Evolutionary conservation across 64 coral and sea anemone genomes (phyloP).

Genomic region (Pocillopora damicornis): DNA sequence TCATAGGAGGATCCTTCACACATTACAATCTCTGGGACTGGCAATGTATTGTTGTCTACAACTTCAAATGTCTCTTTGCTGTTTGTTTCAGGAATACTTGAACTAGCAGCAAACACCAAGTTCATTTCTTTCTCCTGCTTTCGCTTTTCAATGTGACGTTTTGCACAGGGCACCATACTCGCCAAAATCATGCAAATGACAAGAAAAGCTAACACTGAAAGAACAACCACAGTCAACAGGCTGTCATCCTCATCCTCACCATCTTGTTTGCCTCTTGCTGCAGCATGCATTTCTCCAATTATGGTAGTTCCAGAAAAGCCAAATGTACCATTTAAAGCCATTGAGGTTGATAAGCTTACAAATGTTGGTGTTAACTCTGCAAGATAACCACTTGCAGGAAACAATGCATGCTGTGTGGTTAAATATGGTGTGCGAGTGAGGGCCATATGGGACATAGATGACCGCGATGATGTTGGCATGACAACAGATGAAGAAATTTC

Average conservation of each 20-base stretch:
- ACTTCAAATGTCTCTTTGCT: constrained; percentile 59
- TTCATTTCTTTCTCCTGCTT: constrained; percentile 42
- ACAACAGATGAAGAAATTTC: constrained; percentile 42
- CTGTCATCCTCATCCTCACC: constrained; percentile 48
- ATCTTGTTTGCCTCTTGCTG: background rate
- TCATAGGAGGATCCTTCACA: constrained; percentile 12
- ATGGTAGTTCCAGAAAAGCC: background rate
- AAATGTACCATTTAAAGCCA: background rate
- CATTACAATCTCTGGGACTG: background rate
- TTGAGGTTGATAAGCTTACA: background rate
- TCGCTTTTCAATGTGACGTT: constrained; percentile 56
- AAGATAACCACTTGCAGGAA: background rate
- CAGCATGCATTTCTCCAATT: constrained; percentile 33
- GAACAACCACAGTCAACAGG: constrained; percentile 71
- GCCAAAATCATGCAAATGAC: constrained; percentile 81
- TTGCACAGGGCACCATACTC: constrained; percentile 59
- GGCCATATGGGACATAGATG: background rate
- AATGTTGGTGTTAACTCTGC: background rate
- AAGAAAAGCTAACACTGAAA: constrained; percentile 73
- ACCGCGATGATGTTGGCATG: constrained; percentile 44
- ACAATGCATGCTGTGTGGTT: constrained; percentile 3
- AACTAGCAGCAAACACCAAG: constrained; percentile 21
- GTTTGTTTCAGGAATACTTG: constrained; percentile 28
- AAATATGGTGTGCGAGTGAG: background rate
- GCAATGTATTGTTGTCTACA: background rate